A percentile compares a stretch with the other conserved stretches of the same genome.
Evolutionary conservation across 1,140 invertebrate genomes (phyloP).

Genomic region (Acromyrmex echinatior): DNA sequence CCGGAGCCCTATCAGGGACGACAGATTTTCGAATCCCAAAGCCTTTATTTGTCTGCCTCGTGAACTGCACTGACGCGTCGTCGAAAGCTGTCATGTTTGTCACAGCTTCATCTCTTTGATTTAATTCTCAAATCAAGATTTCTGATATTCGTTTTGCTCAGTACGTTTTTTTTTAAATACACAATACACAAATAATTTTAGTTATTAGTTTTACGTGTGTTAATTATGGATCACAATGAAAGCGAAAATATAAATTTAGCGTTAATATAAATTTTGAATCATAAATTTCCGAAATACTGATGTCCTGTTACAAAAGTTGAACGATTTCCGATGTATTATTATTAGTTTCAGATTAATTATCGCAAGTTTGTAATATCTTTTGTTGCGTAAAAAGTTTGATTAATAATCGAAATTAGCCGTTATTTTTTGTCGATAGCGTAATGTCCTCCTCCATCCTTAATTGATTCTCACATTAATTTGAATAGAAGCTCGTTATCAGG

Average conservation of each 20-base stretch:
- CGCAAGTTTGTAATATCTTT: neutral
- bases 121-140: conserved; percentile 7
- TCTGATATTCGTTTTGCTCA: neutral
- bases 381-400: neutral
- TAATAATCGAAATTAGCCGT: conserved; percentile 13
- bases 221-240: neutral
- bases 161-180: neutral
- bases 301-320: neutral
- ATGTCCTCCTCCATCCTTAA: neutral
- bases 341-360: neutral
- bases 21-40: conserved; percentile 38
- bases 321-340: neutral
- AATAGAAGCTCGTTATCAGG: neutral
- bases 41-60: conserved; percentile 17
- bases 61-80: neutral
- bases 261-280: neutral
- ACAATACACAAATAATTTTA: neutral
- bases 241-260: no score
- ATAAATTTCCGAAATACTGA: neutral
- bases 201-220: neutral
- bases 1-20: neutral
- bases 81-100: neutral
- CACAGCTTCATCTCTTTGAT: neutral
- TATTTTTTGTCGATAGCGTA: neutral
- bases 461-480: neutral